Base-by-base conservation (phyloP, 2,113 vertebrate genomes). In the Orcinus orca region DNA sequence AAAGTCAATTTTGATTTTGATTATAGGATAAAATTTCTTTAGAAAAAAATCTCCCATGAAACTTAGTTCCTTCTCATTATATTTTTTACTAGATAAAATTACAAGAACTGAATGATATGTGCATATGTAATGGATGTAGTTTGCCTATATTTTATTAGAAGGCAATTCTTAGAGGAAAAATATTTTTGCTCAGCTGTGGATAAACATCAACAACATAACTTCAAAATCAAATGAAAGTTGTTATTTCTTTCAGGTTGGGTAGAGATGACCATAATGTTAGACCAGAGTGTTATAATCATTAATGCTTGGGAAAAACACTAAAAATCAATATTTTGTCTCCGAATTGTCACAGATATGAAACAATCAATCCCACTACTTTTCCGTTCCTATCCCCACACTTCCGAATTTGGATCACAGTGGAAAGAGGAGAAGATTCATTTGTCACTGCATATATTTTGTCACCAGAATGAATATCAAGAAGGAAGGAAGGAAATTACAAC, bases 1-100 rank as follows among this genome's bases (percentile, higher is more conserved):
- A 77, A 98, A 97, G 65, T 73, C 38, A 97, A 96, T 97, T 98
- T 97, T 97, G 44, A 97, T 95, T 97, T 93, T 97, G 93, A 97
- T 95, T 97, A 63, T 76, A 97, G 93, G 94, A 97, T 98, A 80
- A 65, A 94, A 97, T 98, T 97, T 96, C 88, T 98, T 97, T 94
- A 81, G 95, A 97, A 98, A 74, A 85, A 74, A 82, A 96, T 96
- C 9, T 86, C 77, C 36, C 70, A 5, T 94, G 74, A 88, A 63
- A 95, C 90, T 88, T 68, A 58, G 70, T 68, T 97, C 8, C 53
- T 94, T 89, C 50, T 97, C 18, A 65, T 87, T 88, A 33, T 47
- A 17, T 15, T 62, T 82, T 62, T 90, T 86, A 90, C 58, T 91
- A 90, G 29, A 96, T 94, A 73, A 98, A 97, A 97, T 97, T 71